Evolutionary conservation across 1,140 invertebrate genomes (phyloP).

Genomic region (Drosophila kepulauana): DNA sequence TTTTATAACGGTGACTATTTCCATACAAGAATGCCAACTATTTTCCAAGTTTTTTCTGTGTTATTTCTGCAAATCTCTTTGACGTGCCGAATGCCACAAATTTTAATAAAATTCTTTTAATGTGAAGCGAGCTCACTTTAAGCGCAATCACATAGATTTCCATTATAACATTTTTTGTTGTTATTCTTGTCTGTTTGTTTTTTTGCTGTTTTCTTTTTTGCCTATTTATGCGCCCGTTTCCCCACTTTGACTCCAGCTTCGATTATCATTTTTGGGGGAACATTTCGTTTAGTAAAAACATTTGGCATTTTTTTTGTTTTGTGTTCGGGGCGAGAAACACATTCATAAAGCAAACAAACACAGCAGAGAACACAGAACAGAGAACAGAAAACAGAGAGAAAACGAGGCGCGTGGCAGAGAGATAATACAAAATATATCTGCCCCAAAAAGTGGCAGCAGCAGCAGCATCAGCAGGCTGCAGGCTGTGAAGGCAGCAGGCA

Average conservation of each 20-base stretch:
- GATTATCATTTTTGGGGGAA: slow-evolving; percentile 33
- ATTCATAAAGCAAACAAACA: slow-evolving; percentile 70
- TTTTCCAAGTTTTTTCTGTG: not conserved
- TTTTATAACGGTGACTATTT: not conserved
- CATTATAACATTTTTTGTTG: slow-evolving; percentile 34
- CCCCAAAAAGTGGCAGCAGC: not conserved
- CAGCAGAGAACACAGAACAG: no score
- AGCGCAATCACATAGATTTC: slow-evolving; percentile 32
- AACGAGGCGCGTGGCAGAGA: slow-evolving; percentile 38
- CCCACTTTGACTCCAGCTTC: slow-evolving; percentile 1
- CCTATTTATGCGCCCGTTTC: not conserved
- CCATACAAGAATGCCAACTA: not conserved
- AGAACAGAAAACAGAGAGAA: not conserved
- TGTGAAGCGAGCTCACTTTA: slow-evolving; percentile 12
- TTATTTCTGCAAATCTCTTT: not conserved
- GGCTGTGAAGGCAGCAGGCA: slow-evolving; percentile 6
- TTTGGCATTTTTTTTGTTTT: slow-evolving; percentile 23
- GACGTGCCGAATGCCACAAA: not conserved
- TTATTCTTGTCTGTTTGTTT: not conserved
- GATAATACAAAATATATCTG: slow-evolving; percentile 55
- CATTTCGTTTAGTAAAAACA: slow-evolving; percentile 17
- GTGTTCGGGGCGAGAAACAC: slow-evolving; percentile 41
- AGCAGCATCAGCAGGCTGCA: not conserved
- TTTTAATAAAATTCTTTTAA: slow-evolving; percentile 21
- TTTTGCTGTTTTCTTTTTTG: not conserved